phyloP scores from a whole-genome alignment of 2,797 vertebrate genomes.

The Taenioides sp. region DNA sequence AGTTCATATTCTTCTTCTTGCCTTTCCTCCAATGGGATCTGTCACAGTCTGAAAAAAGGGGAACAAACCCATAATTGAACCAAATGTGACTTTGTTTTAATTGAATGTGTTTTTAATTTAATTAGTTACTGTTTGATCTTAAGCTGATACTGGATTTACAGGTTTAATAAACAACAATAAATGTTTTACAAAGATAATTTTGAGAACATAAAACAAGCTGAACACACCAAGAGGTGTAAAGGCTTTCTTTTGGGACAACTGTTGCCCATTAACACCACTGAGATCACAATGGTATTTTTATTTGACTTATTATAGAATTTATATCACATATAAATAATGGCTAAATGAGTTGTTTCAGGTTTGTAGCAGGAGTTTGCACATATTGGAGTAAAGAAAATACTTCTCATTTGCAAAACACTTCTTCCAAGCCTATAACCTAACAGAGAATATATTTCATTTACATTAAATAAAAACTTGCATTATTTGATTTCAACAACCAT shows the following conservation, averaged over 20 bases:
- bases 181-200: background rate
- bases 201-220: too few species aligned
- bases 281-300: too few species aligned
- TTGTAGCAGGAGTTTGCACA: too few species aligned
- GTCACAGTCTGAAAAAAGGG: slow-evolving; percentile 66
- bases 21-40: slow-evolving; percentile 61
- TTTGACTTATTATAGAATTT: background rate
- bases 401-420: background rate
- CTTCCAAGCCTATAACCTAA: background rate
- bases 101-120: background rate
- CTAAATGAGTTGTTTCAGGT: too few species aligned
- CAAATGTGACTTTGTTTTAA: background rate
- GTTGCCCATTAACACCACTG: too few species aligned
- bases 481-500: background rate
- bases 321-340: too few species aligned
- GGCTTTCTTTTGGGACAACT: too few species aligned
- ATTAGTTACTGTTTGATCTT: too few species aligned
- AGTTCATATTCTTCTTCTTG: slow-evolving; percentile 52
- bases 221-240: too few species aligned
- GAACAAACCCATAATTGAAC: slow-evolving; percentile 1
- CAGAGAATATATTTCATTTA: background rate
- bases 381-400: background rate
- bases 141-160: too few species aligned
- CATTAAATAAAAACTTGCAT: background rate
- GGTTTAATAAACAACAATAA: too few species aligned